Base-by-base conservation (phyloP, 2,888 invertebrate species). In the Oscheius sp. region DNA sequence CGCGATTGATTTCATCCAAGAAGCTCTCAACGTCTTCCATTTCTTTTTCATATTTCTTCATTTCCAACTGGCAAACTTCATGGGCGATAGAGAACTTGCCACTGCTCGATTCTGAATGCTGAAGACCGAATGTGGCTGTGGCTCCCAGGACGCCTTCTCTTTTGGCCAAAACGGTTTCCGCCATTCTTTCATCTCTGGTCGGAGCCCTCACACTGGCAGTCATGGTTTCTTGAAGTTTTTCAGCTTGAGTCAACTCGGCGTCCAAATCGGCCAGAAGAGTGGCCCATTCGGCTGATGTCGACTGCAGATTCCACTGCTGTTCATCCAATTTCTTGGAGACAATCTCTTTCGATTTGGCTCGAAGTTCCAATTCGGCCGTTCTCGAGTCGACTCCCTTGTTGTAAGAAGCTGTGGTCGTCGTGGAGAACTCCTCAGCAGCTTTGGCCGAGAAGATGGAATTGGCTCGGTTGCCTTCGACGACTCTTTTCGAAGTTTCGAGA, bases 261-360 rank as follows among this genome's bases (percentile, higher is more conserved):
- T 82, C 82, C 52, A 82, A 55, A 48, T 82, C 82, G 42, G 73
- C 76, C 17, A 82, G 66, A 27, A 82, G 70, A 1, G 78, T 73
- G 15, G 77, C 75, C 80, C 81, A 82, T 71, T 78, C 79, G 0
- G 82, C 72, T 29, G 72, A 70, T 8, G 75, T 71, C 20, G 78
- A 76, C 31, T 74, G 63, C 10, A 78, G 42, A 45, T 78, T 78
- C 74, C 75, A 75, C 48, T 78, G 70, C 45, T 76, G 74, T 64
- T 75, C 75, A 23, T 74, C 61, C n/a, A 72, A 71, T n/a, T 73
- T 74, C 63, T 73, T 70, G 27, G 64, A 63, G n/a, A 76, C 72
- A n/a, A 71, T 39, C 39, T 75, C 75, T 37, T 71, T 69, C 8
- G 78, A 74, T 46, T 73, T 73, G 25, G 72, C 70, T 15, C 73